phyloP scores from a whole-genome alignment of 2,113 vertebrate species.

The Numida meleagris region DNA sequence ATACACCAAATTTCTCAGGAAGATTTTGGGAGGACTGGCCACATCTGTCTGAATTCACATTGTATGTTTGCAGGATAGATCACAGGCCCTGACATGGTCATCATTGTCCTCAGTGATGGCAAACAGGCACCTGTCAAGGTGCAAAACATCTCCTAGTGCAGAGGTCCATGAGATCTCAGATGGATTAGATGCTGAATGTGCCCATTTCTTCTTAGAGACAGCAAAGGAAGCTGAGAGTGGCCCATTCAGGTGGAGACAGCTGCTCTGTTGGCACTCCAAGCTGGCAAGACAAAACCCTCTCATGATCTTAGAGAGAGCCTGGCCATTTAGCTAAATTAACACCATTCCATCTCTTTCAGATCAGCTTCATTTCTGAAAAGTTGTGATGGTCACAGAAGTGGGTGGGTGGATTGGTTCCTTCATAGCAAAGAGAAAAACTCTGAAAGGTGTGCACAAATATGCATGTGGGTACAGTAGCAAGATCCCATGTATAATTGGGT shows the following conservation, averaged over 20 bases:
- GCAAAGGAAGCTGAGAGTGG: neutral
- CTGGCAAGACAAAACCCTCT: neutral
- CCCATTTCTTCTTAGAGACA: neutral
- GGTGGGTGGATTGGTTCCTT: neutral
- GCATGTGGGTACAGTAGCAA: neutral
- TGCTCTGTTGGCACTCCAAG: neutral
- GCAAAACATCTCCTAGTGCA: neutral
- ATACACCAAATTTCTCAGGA: neutral
- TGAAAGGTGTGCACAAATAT: rapidly evolving
- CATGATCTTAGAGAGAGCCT: neutral
- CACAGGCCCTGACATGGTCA: neutral
- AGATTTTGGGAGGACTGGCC: neutral
- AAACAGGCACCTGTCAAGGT: neutral
- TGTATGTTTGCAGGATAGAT: rapidly evolving
- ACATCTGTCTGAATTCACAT: neutral
- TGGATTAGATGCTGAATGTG: neutral
- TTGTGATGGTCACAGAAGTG: neutral
- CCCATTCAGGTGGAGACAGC: rapidly evolving
- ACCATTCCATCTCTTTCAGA: neutral
- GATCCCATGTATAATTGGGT: neutral
- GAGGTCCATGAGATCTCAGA: neutral
- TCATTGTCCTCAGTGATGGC: neutral
- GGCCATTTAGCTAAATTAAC: neutral
- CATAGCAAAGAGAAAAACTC: neutral
- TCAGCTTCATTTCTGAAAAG: neutral